Percentiles rank a stretch among this genome's conserved stretches.
Conservation (phyloP, 2,888 invertebrate species). For the Temnothorax unifasciatus region DNA sequence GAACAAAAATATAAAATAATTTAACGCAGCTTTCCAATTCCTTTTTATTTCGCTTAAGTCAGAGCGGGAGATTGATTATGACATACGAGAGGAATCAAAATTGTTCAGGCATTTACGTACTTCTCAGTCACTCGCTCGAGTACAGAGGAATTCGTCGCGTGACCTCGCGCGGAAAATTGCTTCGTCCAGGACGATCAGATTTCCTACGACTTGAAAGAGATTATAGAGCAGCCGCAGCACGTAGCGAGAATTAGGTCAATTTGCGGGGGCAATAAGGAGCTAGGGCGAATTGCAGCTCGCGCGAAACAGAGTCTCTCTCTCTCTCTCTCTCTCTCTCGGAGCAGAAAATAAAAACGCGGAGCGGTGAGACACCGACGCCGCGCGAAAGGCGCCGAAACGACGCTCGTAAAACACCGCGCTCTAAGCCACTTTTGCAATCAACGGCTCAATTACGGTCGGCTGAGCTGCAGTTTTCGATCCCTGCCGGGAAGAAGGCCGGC, state of each 20-base stretch:
- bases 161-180: constrained; percentile 56
- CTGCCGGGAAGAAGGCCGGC: constrained; percentile 64
- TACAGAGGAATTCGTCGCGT: constrained; percentile 46
- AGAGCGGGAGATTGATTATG: not conserved
- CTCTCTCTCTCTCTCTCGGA: not conserved
- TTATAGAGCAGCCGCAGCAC: constrained; percentile 55
- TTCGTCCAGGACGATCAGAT: constrained; percentile 51
- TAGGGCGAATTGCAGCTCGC: constrained; percentile 43
- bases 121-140: constrained; percentile 19
- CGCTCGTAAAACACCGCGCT: constrained; percentile 67
- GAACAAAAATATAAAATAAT: not conserved
- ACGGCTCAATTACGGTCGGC: constrained; percentile 71
- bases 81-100: not conserved
- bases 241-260: constrained; percentile 57
- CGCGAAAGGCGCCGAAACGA: constrained; percentile 67
- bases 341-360: constrained; percentile 47
- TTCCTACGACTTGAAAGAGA: constrained; percentile 53
- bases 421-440: constrained; percentile 72
- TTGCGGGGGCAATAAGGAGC: constrained; percentile 52
- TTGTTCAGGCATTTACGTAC: constrained; percentile 21
- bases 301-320: constrained; percentile 22
- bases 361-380: constrained; percentile 10
- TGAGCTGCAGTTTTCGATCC: constrained; percentile 59
- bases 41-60: not conserved
- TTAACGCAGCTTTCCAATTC: not conserved